These are phyloP conservation scores for Elephantulus edwardii DNA, from an alignment of 2,113 vertebrate species.

Conservation along the genomic window DNA sequence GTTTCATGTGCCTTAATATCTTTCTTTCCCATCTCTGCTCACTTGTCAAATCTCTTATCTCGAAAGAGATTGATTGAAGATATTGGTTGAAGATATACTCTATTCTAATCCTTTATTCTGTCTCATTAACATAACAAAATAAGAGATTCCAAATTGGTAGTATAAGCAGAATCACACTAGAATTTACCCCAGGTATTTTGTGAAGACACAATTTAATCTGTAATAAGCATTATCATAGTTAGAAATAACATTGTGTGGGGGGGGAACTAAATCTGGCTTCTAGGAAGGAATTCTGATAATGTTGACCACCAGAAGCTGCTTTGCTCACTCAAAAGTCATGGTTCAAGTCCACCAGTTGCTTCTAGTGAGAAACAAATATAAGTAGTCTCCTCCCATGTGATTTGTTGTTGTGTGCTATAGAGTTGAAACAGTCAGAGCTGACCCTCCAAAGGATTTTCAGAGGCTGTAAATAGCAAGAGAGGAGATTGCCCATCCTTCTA, in stretches of 20 bases:
- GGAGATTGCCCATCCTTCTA: too few relatives aligned
- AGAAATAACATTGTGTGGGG: not conserved
- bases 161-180: not conserved
- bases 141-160: not conserved
- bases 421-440: too few relatives aligned
- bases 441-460: too few relatives aligned
- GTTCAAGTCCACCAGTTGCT: too few relatives aligned
- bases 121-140: not conserved
- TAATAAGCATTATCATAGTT: not conserved
- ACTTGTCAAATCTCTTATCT: not conserved
- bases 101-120: not conserved
- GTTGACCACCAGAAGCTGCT: too few relatives aligned
- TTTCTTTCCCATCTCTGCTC: not conserved
- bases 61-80: not conserved
- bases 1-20: not conserved
- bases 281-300: too few relatives aligned
- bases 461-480: too few relatives aligned
- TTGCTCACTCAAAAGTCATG: too few relatives aligned
- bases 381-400: too few relatives aligned
- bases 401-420: too few relatives aligned
- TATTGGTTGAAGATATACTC: too few relatives aligned
- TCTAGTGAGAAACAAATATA: too few relatives aligned
- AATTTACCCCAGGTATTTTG: not conserved
- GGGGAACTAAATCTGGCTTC: not conserved
- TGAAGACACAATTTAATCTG: not conserved